Evolutionary conservation across 2,888 invertebrate genomes (phyloP).

Genomic region (Cinara cedri): DNA sequence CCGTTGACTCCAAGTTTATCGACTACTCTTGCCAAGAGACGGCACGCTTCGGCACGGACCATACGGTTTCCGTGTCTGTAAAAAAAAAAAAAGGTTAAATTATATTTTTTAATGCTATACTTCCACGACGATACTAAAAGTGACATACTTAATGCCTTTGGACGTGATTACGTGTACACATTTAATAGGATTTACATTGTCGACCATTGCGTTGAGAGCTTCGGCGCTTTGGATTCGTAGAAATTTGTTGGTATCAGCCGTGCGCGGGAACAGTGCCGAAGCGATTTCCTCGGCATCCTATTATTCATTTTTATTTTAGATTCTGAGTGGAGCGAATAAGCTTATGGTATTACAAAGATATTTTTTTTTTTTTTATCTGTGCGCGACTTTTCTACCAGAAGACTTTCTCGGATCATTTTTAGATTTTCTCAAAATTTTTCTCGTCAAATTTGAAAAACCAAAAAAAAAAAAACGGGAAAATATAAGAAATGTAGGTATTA

Average conservation of each 20-base stretch:
- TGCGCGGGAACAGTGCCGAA: conserved; percentile 80
- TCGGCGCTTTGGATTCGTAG: conserved; percentile 85
- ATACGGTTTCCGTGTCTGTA: conserved; percentile 81
- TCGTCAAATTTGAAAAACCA: no score
- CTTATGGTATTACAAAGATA: no score
- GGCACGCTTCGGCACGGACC: conserved; percentile 83
- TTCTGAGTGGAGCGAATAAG: no score
- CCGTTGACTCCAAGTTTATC: conserved; percentile 70
- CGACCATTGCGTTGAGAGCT: conserved; percentile 82
- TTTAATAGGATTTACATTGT: conserved; percentile 74
- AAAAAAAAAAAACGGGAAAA: no score
- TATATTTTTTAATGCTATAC: neutral
- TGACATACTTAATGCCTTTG: conserved; percentile 70
- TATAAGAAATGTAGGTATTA: no score
- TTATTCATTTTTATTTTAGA: no score
- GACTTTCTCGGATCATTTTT: no score
- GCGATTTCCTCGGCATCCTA: conserved; percentile 87
- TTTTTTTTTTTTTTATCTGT: no score
- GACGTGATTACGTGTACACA: conserved; percentile 72
- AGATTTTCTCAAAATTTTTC: no score
- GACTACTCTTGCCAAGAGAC: conserved; percentile 75
- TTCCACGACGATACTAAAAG: no score
- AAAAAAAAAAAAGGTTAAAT: conserved; percentile 36
- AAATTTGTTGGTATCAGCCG: conserved; percentile 93
- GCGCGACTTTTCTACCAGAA: no score